Conservation (phyloP, 2,888 invertebrate species). For the Agrenia bidenticulata region DNA sequence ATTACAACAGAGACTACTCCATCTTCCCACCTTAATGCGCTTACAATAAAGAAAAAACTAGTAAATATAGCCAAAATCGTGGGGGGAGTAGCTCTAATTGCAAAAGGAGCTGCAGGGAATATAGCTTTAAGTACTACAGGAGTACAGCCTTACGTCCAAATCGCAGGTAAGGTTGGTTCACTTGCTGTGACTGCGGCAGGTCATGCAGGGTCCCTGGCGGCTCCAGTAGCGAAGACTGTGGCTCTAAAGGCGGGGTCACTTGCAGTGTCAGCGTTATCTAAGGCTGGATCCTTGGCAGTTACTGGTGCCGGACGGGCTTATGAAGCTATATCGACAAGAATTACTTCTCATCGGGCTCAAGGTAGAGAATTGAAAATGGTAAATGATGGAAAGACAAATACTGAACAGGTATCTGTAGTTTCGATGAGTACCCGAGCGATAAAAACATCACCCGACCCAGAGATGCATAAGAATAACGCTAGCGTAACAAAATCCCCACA, state of each 20-base stretch:
- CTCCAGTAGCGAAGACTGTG: not conserved
- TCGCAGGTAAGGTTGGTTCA: not conserved
- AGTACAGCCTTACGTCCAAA: not conserved
- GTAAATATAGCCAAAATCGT: not conserved
- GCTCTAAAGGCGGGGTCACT: not conserved
- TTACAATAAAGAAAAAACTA: conserved; percentile 9
- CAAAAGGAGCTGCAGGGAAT: not conserved
- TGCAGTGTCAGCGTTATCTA: not conserved
- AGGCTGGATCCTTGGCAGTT: not conserved
- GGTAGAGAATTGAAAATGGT: too few species aligned
- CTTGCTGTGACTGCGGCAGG: not conserved
- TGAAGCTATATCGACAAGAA: too few species aligned
- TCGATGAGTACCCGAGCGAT: too few species aligned
- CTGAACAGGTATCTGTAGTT: too few species aligned
- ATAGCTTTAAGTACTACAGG: not conserved
- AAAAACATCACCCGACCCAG: too few species aligned
- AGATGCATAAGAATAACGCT: too few species aligned
- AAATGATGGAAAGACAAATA: too few species aligned
- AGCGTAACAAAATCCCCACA: too few species aligned
- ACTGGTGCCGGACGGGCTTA: not conserved
- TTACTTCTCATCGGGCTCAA: too few species aligned
- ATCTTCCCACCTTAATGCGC: not conserved
- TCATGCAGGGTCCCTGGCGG: not conserved
- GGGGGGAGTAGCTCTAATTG: not conserved
- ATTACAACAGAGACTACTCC: not conserved